A percentile compares a stretch with the other conserved stretches of the same genome.
Conservation (phyloP, 2,113 vertebrate species). For the Heterocephalus glaber region DNA sequence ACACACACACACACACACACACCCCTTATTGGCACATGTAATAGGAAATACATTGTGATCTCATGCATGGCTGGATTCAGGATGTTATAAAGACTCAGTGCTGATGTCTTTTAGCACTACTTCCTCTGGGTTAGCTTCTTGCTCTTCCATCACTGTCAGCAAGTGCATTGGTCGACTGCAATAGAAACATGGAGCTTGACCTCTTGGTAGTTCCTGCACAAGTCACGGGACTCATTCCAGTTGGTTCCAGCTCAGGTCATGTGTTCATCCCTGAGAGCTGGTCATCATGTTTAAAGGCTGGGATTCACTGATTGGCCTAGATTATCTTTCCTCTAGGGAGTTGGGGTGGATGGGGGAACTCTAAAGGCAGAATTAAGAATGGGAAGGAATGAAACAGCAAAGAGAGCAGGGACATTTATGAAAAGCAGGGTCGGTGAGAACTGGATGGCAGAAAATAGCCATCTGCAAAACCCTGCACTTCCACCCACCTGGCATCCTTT, state of each 20-base stretch:
- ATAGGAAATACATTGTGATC: background rate
- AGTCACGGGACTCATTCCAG: background rate
- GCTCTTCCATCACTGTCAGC: too few species aligned
- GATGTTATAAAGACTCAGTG: background rate
- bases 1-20: background rate
- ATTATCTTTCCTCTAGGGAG: background rate
- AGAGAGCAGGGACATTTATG: background rate
- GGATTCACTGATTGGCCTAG: background rate
- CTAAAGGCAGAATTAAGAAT: background rate
- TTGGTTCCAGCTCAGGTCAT: background rate
- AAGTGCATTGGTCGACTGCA: background rate
- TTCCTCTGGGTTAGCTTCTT: background rate
- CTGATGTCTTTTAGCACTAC: background rate
- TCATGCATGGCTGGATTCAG: background rate
- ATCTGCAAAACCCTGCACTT: background rate
- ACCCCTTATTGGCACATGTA: background rate
- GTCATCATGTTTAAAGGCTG: background rate
- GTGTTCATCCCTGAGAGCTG: background rate
- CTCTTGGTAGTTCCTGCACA: background rate
- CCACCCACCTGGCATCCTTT: background rate
- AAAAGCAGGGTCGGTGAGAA: background rate
- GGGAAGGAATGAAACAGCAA: background rate
- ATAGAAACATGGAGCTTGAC: background rate
- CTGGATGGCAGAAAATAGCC: background rate
- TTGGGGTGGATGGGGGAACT: accelerated